These are phyloP conservation scores for Erebia epiphron DNA, from an alignment of 2,888 invertebrate species.

Conservation along the genomic window DNA sequence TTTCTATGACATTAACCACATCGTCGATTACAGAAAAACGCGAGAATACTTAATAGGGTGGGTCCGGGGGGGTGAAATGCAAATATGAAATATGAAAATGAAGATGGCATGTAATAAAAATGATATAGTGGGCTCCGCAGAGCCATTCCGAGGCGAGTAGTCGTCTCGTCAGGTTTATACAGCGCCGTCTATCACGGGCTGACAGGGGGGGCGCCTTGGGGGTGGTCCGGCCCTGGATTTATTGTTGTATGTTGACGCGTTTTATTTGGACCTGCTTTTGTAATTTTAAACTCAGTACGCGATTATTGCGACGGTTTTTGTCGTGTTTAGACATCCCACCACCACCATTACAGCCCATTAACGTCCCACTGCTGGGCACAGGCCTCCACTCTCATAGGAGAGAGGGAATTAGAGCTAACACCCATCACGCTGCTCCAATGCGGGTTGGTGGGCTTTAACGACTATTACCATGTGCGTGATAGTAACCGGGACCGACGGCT, in stretches of 20 bases:
- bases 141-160: constrained; percentile 87
- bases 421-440: too few species aligned
- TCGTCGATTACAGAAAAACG: constrained; percentile 76
- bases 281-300: constrained; percentile 16
- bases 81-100: constrained; percentile 86
- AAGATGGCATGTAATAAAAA: constrained; percentile 90
- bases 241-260: constrained; percentile 73
- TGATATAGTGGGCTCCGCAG: constrained; percentile 90
- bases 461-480: too few species aligned
- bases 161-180: constrained; percentile 89
- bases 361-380: too few species aligned
- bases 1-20: constrained; percentile 31
- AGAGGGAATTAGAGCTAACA: too few species aligned
- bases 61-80: constrained; percentile 71
- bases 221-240: constrained; percentile 64
- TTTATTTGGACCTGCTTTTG: constrained; percentile 25
- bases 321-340: background rate
- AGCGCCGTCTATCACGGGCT: constrained; percentile 87
- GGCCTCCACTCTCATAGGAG: too few species aligned
- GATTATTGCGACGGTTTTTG: background rate
- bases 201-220: constrained; percentile 82
- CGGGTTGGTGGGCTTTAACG: too few species aligned
- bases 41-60: constrained; percentile 71
- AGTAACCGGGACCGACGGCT: too few species aligned
- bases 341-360: too few species aligned